phyloP scores from a whole-genome alignment of 2,888 invertebrate species.

The Ochropleura plecta region DNA sequence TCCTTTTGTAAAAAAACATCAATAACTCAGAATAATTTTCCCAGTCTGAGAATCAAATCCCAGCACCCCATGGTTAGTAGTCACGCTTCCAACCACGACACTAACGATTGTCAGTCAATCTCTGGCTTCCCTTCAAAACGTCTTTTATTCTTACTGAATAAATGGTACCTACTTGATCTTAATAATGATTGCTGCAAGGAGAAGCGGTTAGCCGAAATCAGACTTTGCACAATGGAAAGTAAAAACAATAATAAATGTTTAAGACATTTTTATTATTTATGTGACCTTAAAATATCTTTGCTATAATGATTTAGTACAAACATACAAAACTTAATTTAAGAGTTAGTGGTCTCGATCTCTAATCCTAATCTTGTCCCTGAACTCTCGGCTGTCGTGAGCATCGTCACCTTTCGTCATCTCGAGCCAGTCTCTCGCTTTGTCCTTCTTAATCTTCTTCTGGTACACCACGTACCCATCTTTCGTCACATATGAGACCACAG shows the following conservation, averaged over 20 bases:
- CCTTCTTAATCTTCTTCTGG: slow-evolving; percentile 84
- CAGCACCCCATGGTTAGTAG: not conserved
- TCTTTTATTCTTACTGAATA: not conserved
- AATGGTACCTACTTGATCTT: not conserved
- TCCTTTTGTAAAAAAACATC: not conserved
- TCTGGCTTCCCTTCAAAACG: not conserved
- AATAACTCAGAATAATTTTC: not conserved
- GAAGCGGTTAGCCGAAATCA: not conserved
- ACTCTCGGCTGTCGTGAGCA: slow-evolving; percentile 47
- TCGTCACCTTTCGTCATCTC: slow-evolving; percentile 68
- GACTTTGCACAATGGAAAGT: slow-evolving; percentile 21
- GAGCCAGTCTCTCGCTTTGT: slow-evolving; percentile 83
- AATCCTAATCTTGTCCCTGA: slow-evolving; percentile 34
- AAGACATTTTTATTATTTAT: slow-evolving; percentile 12
- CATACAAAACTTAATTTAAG: slow-evolving; percentile 38
- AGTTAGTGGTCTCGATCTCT: slow-evolving; percentile 31
- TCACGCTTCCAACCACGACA: not conserved
- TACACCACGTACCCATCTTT: slow-evolving; percentile 84
- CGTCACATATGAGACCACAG: slow-evolving; percentile 85
- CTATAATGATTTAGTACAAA: slow-evolving; percentile 30
- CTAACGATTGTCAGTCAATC: not conserved
- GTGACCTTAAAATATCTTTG: slow-evolving; percentile 6
- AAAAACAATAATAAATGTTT: not conserved
- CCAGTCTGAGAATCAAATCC: not conserved
- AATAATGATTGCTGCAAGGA: not conserved